Base-by-base conservation (phyloP, 2,113 vertebrate genomes). In the Globicephala melas region DNA sequence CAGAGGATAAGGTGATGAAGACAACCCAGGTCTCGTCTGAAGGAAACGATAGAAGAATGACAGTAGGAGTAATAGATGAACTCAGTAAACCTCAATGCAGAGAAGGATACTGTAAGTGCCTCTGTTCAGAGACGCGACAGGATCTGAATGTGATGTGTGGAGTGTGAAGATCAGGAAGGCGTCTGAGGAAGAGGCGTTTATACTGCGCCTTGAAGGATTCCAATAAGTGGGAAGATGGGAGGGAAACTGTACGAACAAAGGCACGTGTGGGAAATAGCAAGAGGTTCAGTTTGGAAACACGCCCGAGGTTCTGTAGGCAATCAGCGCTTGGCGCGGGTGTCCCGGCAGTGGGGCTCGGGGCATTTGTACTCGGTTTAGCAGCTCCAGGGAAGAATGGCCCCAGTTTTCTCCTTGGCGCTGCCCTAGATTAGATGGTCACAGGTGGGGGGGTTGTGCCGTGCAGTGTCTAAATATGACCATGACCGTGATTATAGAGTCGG, bases 301-400 rank as follows among this genome's bases (percentile, higher is more conserved):
- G 31, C 14, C 70, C 1, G 3, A 0, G 41, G 53, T 2, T 20
- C 8, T 0, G 13, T 3, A 20, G 84, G 25, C 4, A 1, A 3
- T 3, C 0, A 0, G 50, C 0, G 2, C 36, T 3, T 0, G 2
- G 14, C 0, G 12, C 1, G n/a, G 28, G 60, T 44, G 80, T 23
- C 38, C 62, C 0, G 17, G 31, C 4, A 4, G 38, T 17, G 0
- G 0, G 31, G 0, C 17, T 5, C 2, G 0, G 4, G n/a, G 28
- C 8, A 1, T 11, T 31, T 14, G 3, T 1, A 0, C 31, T 13
- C 33, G n/a, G 3, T 2, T 15, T 8, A 5, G 74, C 10, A 21
- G 15, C 36, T 41, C 25, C 0, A 0, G 70, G 70, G 6, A 1
- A 8, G 71, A 28, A 9, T 2, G 53, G n/a, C 70, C n/a, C 18